phyloP scores from a whole-genome alignment of 1,140 invertebrate species.

The Euschistus heros region DNA sequence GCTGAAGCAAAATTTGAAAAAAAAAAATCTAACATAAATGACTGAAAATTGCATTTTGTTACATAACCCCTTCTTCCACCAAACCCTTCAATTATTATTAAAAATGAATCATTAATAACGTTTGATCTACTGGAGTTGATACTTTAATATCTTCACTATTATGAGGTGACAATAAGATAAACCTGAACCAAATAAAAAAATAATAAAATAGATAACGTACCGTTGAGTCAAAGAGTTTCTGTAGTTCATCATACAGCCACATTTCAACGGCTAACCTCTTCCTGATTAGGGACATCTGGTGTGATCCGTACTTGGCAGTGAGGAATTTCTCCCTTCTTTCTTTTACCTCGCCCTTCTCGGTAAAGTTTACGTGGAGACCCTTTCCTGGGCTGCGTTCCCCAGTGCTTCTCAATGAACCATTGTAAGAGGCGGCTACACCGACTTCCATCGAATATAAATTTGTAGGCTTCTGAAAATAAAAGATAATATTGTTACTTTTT shows the following conservation, averaged over 20 bases:
- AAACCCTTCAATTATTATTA: no score
- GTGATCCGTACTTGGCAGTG: conserved; percentile 90
- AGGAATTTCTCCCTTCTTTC: conserved; percentile 86
- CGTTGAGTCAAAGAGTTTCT: conserved; percentile 73
- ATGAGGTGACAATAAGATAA: no score
- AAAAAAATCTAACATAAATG: no score
- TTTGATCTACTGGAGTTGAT: no score
- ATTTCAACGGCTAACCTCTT: conserved; percentile 90
- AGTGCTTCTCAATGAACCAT: conserved; percentile 27
- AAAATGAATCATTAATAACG: no score
- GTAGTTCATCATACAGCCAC: conserved; percentile 92
- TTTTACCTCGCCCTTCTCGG: conserved; percentile 73
- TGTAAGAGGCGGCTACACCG: conserved; percentile 21
- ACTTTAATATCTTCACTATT: no score
- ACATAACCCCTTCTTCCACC: no score
- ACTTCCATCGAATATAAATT: conserved; percentile 22
- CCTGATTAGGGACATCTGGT: conserved; percentile 92
- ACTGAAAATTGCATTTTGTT: no score
- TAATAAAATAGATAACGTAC: conserved; percentile 40
- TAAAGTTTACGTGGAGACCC: conserved; percentile 78
- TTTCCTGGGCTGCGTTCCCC: conserved; percentile 61
- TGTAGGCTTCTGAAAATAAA: conserved; percentile 14
- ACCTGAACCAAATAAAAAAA: no score
- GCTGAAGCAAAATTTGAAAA: no score
- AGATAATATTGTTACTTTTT: not conserved